A percentile compares a stretch with the other conserved stretches of the same genome.
Conservation (phyloP, 2,888 invertebrate species). For the Coenonympha arcania region DNA sequence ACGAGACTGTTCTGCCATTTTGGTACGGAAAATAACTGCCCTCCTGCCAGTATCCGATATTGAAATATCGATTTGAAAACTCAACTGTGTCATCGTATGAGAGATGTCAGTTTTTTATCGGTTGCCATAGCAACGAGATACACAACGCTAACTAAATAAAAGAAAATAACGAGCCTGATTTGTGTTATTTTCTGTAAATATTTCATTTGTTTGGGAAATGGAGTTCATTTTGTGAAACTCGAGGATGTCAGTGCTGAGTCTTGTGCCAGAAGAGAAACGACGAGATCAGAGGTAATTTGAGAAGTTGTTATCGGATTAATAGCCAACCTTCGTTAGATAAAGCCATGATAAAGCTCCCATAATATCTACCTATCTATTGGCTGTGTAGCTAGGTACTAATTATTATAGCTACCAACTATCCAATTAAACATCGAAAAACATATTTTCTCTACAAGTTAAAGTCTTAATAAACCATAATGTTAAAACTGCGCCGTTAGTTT, state of each 20-base stretch:
- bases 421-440: no score
- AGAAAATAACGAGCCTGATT: slow-evolving; percentile 30
- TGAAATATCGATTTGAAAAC: slow-evolving; percentile 30
- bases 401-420: no score
- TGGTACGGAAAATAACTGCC: no score
- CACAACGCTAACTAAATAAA: slow-evolving; percentile 39
- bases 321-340: neutral
- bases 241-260: slow-evolving; percentile 68
- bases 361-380: no score
- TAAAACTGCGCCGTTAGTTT: no score
- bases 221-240: slow-evolving; percentile 33
- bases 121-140: slow-evolving; percentile 48
- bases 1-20: no score
- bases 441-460: no score
- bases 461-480: no score
- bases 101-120: slow-evolving; percentile 29
- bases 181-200: no score
- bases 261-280: slow-evolving; percentile 66
- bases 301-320: neutral
- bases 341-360: neutral
- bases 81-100: neutral
- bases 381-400: no score
- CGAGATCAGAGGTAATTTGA: slow-evolving; percentile 48
- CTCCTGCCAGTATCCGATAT: neutral
- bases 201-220: slow-evolving; percentile 49